Conservation (phyloP, 1,140 invertebrate species). For the Apolygus lucorum region DNA sequence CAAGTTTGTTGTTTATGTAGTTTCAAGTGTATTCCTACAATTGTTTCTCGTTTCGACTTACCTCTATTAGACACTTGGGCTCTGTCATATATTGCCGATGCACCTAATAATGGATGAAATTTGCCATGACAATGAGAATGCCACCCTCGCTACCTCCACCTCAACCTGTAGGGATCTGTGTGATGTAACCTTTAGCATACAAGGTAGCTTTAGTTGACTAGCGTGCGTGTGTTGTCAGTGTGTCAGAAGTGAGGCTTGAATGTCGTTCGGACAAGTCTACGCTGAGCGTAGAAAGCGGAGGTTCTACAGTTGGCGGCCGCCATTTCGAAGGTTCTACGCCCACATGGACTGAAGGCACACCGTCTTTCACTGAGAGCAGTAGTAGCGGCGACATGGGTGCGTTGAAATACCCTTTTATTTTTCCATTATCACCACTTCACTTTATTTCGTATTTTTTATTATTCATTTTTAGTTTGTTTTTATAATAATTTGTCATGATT, state of each 20-base stretch:
- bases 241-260: constrained; percentile 49
- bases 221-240: constrained; percentile 37
- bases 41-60: background rate
- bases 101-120: too few relatives aligned
- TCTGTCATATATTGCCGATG: too few relatives aligned
- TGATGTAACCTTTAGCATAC: too few relatives aligned
- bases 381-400: constrained; percentile 83
- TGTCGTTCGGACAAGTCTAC: constrained; percentile 56
- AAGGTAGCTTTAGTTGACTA: constrained; percentile 1
- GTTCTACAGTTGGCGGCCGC: constrained; percentile 42
- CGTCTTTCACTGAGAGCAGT: constrained; percentile 92
- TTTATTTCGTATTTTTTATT: background rate
- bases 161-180: background rate
- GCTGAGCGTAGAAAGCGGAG: constrained; percentile 54
- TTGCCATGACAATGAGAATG: background rate
- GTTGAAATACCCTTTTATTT: too few relatives aligned
- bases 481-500: background rate
- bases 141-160: constrained; percentile 2
- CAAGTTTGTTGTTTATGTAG: too few relatives aligned
- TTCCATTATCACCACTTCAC: too few relatives aligned
- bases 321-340: constrained; percentile 81
- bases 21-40: background rate
- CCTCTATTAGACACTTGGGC: background rate
- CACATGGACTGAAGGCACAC: constrained; percentile 95
- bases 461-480: background rate